These are phyloP conservation scores for Pristionchus fissidentatus DNA, from an alignment of 2,888 invertebrate genomes.

Conservation along the genomic window DNA sequence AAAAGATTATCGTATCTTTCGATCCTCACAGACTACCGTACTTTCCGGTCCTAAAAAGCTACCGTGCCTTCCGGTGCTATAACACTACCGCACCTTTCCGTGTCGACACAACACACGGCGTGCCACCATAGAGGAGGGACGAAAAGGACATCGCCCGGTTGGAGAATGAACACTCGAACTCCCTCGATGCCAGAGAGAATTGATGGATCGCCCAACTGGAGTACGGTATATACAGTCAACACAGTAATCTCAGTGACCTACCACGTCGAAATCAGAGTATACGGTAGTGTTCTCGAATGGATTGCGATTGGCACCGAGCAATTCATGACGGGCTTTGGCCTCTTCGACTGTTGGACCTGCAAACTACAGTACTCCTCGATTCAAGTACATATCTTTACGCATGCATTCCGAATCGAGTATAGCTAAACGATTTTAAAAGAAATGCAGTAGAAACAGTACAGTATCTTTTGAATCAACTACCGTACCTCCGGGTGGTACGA, in stretches of 20 bases:
- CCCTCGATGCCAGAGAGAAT: slow-evolving; percentile 57
- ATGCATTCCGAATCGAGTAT: too few species aligned
- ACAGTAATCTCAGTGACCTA: slow-evolving; percentile 6
- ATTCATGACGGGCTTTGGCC: neutral
- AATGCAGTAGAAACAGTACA: neutral
- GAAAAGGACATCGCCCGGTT: slow-evolving; percentile 89
- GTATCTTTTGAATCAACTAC: too few species aligned
- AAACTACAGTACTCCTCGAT: slow-evolving; percentile 15
- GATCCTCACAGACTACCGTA: neutral
- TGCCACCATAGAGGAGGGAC: slow-evolving; percentile 92
- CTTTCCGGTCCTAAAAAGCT: neutral
- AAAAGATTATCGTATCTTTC: too few species aligned
- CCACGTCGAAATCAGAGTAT: slow-evolving; percentile 39
- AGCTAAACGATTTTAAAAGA: neutral
- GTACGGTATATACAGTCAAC: neutral
- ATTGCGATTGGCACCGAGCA: slow-evolving; percentile 50
- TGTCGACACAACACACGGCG: slow-evolving; percentile 1
- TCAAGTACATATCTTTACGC: neutral
- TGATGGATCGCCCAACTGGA: slow-evolving; percentile 43
- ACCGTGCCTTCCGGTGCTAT: too few species aligned
- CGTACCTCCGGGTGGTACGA: slow-evolving; percentile 84
- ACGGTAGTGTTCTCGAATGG: slow-evolving; percentile 60
- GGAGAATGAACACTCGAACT: slow-evolving; percentile 81
- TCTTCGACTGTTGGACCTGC: neutral
- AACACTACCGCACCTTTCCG: neutral